These are phyloP conservation scores for Choreutis nemorana DNA, from an alignment of 2,888 invertebrate species.

Conservation along the genomic window DNA sequence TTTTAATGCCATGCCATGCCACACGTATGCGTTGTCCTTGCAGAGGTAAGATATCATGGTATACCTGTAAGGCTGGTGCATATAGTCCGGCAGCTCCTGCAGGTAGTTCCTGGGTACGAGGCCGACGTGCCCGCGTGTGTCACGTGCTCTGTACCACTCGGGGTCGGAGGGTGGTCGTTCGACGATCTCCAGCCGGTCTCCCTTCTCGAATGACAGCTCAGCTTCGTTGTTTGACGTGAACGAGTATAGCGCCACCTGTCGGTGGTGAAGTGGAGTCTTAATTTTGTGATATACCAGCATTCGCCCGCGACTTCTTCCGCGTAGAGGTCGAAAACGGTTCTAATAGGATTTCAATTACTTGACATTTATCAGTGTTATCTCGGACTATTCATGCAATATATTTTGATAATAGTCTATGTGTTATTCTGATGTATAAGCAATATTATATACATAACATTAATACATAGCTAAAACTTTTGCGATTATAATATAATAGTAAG, in stretches of 20 bases:
- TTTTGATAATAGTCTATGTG: too few species aligned
- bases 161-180: conserved; percentile 97
- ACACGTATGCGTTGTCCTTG: too few species aligned
- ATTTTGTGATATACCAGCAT: background rate
- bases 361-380: too few species aligned
- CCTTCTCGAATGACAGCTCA: conserved; percentile 96
- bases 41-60: too few species aligned
- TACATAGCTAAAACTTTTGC: background rate
- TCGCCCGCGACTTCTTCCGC: too few species aligned
- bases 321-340: too few species aligned
- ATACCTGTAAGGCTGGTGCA: conserved; percentile 84
- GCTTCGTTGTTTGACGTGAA: conserved; percentile 95
- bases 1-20: too few species aligned
- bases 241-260: conserved; percentile 86
- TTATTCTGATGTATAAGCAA: too few species aligned
- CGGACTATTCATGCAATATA: too few species aligned
- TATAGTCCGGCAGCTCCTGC: conserved; percentile 89
- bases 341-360: too few species aligned
- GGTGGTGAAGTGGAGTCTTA: too few species aligned
- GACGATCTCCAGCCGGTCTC: conserved; percentile 94
- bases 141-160: conserved; percentile 98
- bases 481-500: too few species aligned
- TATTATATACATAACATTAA: conserved; percentile 1
- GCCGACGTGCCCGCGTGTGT: conserved; percentile 90
- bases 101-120: conserved; percentile 96